Evolutionary conservation across 2,113 vertebrate genomes (phyloP).

Genomic region (Gopherus evgoodei): DNA sequence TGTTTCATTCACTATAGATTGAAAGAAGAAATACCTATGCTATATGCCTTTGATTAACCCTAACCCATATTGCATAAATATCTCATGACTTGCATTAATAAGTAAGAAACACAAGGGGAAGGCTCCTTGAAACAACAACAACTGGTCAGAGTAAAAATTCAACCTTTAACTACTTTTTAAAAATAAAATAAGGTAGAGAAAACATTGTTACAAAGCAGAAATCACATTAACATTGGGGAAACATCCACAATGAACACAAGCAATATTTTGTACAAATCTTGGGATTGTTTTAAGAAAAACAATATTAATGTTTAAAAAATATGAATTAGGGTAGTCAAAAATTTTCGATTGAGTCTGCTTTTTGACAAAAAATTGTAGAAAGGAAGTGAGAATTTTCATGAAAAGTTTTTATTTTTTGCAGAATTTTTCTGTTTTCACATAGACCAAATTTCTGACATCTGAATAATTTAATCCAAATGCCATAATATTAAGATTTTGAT

Average conservation of each 20-base stretch:
- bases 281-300: background rate
- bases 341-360: background rate
- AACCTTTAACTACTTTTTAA: background rate
- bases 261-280: background rate
- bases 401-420: background rate
- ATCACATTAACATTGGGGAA: background rate
- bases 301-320: accelerated
- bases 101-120: background rate
- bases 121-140: background rate
- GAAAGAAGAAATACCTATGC: background rate
- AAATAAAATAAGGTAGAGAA: background rate
- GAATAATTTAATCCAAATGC: background rate
- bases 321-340: accelerated
- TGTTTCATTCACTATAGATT: background rate
- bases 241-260: accelerated
- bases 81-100: background rate
- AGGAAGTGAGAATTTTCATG: background rate
- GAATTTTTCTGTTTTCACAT: background rate
- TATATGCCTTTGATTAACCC: background rate
- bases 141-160: background rate
- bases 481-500: background rate
- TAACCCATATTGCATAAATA: background rate
- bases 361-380: background rate
- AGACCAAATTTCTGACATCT: background rate
- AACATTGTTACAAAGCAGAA: background rate